These are phyloP conservation scores for Melanotaenia nigrans DNA, from an alignment of 2,797 vertebrate genomes.

Conservation along the genomic window DNA sequence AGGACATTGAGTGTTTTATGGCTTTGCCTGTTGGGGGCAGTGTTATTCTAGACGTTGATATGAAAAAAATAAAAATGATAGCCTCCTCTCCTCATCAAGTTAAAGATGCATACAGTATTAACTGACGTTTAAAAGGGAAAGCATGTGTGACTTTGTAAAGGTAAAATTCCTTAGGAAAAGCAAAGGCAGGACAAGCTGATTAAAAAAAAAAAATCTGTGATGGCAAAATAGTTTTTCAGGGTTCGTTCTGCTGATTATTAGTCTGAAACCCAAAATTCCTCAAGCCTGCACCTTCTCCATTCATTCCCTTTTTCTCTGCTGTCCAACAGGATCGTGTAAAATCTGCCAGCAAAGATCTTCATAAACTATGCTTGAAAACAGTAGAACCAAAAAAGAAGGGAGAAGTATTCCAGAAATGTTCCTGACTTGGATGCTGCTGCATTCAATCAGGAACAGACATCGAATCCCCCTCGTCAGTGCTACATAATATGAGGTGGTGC, in stretches of 20 bases:
- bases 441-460: too few species aligned
- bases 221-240: not conserved
- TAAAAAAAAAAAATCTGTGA: too few species aligned
- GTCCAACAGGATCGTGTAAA: not conserved
- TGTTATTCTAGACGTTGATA: constrained; percentile 42
- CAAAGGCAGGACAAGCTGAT: too few species aligned
- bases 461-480: too few species aligned
- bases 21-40: constrained; percentile 70
- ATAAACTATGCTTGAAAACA: not conserved
- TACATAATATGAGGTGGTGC: too few species aligned
- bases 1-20: constrained; percentile 33
- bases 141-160: too few species aligned
- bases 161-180: too few species aligned
- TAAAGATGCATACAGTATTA: too few species aligned
- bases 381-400: too few species aligned
- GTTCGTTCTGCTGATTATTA: not conserved
- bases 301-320: not conserved
- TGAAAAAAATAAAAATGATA: not conserved
- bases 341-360: constrained; percentile 13
- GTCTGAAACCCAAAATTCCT: not conserved
- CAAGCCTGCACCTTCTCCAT: not conserved
- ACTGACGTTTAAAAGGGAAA: too few species aligned
- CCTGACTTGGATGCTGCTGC: too few species aligned
- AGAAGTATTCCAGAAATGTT: too few species aligned
- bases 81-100: not conserved